Evolutionary conservation across 2,113 vertebrate species (phyloP).

Genomic region (Marcusenius ussheri): DNA sequence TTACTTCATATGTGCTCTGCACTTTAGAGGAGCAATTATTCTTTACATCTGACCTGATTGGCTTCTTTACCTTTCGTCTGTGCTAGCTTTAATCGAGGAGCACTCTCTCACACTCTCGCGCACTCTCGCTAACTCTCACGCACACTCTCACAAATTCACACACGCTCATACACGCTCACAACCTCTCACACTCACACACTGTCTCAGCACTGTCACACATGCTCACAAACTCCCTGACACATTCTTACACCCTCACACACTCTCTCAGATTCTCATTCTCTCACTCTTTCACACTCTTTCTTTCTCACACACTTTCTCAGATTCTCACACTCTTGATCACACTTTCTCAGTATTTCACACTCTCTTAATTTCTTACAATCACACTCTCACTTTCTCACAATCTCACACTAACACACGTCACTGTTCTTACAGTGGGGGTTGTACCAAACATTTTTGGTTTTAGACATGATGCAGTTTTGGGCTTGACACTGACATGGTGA

Average conservation of each 20-base stretch:
- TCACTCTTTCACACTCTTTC: neutral
- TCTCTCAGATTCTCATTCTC: neutral
- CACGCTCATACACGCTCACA: neutral
- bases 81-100: neutral
- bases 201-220: neutral
- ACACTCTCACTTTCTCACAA: neutral
- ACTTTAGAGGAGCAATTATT: neutral
- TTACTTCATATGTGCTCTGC: neutral
- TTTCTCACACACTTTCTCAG: neutral
- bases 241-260: neutral
- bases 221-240: neutral
- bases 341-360: neutral
- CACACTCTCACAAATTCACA: neutral
- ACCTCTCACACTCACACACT: neutral
- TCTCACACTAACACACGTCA: neutral
- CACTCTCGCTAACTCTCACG: neutral
- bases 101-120: neutral
- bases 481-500: neutral
- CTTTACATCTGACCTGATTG: neutral
- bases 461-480: neutral
- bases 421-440: neutral
- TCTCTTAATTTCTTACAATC: neutral
- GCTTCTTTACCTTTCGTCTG: neutral
- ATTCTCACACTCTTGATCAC: neutral
- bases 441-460: neutral